Evolutionary conservation across 1,140 invertebrate genomes (phyloP).

Genomic region (Drosophila lini): DNA sequence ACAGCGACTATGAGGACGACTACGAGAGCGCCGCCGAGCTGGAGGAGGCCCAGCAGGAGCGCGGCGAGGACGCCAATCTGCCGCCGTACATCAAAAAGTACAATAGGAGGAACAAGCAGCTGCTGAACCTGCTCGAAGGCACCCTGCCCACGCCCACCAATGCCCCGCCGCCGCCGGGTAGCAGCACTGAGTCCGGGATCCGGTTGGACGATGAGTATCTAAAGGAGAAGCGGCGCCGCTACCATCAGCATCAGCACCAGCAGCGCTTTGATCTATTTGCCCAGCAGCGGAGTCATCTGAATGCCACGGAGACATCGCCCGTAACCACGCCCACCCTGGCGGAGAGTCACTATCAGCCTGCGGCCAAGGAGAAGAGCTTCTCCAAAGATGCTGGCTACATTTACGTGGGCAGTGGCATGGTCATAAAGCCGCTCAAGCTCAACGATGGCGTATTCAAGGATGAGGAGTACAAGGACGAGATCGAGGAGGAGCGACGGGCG

Average conservation of each 20-base stretch:
- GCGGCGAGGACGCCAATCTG: slow-evolving; percentile 70
- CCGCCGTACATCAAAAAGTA: slow-evolving; percentile 82
- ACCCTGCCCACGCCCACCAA: slow-evolving; percentile 59
- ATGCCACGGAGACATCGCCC: background rate
- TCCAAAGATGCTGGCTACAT: slow-evolving; percentile 7
- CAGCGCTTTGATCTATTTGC: slow-evolving; percentile 52
- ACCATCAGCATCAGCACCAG: slow-evolving; percentile 59
- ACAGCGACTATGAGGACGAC: slow-evolving; percentile 71
- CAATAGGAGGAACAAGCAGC: slow-evolving; percentile 76
- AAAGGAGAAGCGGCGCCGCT: slow-evolving; percentile 72
- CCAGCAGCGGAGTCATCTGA: slow-evolving; percentile 37
- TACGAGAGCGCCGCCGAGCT: slow-evolving; percentile 73
- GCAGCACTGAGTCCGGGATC: slow-evolving; percentile 8
- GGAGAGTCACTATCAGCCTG: background rate
- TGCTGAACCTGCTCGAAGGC: slow-evolving; percentile 76
- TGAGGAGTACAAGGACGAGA: slow-evolving; percentile 21
- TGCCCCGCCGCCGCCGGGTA: background rate
- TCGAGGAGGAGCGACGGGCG: slow-evolving; percentile 5
- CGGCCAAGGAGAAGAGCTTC: background rate
- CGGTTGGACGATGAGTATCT: slow-evolving; percentile 74
- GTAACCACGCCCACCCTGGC: background rate
- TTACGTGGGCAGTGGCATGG: slow-evolving; percentile 7
- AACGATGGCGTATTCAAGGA: slow-evolving; percentile 12
- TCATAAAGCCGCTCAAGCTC: slow-evolving; percentile 7
- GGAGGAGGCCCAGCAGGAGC: slow-evolving; percentile 67